A percentile compares a stretch with the other conserved stretches of the same genome.
Conservation (phyloP, 2,888 invertebrate species). For the Troides helena region DNA sequence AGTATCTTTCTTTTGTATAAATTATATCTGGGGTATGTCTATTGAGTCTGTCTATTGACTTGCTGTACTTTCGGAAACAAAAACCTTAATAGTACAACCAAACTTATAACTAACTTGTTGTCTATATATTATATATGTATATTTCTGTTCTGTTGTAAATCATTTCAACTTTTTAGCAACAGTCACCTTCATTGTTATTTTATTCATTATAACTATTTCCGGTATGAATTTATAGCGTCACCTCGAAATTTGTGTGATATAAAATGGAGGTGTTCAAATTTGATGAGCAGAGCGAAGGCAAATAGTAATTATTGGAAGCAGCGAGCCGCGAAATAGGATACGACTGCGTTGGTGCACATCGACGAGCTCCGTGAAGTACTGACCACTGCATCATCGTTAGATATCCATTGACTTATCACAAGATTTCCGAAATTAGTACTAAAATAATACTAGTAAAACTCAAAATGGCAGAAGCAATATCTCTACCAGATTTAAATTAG, state of each 20-base stretch:
- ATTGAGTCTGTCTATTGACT: no score
- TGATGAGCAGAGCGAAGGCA: constrained; percentile 45
- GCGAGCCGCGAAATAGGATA: constrained; percentile 63
- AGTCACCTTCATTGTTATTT: not conserved
- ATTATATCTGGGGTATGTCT: no score
- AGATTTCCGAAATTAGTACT: no score
- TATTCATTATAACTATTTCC: not conserved
- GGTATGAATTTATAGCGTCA: constrained; percentile 20
- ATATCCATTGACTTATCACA: no score
- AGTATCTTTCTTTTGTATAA: no score
- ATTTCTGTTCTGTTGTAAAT: not conserved
- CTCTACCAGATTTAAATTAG: no score
- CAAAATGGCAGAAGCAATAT: no score
- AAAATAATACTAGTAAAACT: no score
- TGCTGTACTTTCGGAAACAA: no score
- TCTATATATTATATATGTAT: not conserved
- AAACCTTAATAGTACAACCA: no score
- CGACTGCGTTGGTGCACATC: constrained; percentile 39
- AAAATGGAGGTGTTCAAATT: constrained; percentile 36
- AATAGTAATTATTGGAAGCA: constrained; percentile 58
- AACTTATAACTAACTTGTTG: not conserved
- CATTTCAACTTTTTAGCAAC: not conserved
- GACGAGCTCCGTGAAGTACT: constrained; percentile 30
- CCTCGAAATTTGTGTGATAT: constrained; percentile 27
- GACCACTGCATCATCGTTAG: not conserved